Base-by-base conservation (phyloP, 2,113 vertebrate species). In the human (Homo sapiens) region DNA sequence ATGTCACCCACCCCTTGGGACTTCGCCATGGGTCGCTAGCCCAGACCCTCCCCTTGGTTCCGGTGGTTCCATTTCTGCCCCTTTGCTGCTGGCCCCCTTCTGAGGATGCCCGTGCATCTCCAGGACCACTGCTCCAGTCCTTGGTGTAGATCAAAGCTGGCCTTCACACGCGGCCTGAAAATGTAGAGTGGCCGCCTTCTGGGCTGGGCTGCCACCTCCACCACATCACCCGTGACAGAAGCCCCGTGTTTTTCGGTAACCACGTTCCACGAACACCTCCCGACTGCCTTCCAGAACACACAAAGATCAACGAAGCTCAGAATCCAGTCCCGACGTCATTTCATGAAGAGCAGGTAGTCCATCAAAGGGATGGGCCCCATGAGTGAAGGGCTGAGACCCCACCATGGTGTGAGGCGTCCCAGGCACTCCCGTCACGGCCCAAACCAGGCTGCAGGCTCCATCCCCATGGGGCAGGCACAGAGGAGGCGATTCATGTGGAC, bases 241-340 rank as follows among this genome's bases (percentile, higher is more conserved):
- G 25, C 13, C 20, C 20, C 14, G 30, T 27, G 3, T 32, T 18
- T 35, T 16, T 35, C 61, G 38, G 32, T 40, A 17, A 11, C 40
- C 20, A 22, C 32, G 3, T 57, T 20, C 76, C 2, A 1, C 25
- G 0, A n/a, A 52, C 0, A 0, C 1, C 6, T 12, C 50, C 61
- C 0, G 2, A 11, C 83, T 11, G 78, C 64, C 87, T 68, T 32
- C 43, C 59, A 66, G 45, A 22, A 23, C 61, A 2, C 11, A 5
- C 5, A 0, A 4, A 8, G 22, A 17, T 5, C 16, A 5, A 25
- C 22, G 3, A 13, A 30, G 18, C 66, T 10, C 55, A 38, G 73
- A 0, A 2, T 32, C 22, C 9, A 3, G 8, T 55, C 68, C 73
- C 16, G 20, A 4, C 0, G 6, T 9, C 23, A 0, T 2, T 13